phyloP scores from a whole-genome alignment of 1,140 invertebrate species.

The Colletes gigas region DNA sequence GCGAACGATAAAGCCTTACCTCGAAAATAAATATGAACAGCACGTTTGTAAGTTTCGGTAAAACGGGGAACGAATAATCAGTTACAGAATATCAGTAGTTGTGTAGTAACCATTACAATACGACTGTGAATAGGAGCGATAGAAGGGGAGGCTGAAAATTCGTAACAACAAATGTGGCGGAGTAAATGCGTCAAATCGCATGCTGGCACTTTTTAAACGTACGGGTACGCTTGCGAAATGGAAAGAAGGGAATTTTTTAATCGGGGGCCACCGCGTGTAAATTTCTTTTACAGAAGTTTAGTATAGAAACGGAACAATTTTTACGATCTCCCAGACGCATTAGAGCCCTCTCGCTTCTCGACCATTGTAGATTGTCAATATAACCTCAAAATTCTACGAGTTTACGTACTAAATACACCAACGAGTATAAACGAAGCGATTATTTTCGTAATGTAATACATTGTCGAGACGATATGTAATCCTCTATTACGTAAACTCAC shows the following conservation, averaged over 20 bases:
- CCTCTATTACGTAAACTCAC: constrained; percentile 44
- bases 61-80: neutral
- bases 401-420: neutral
- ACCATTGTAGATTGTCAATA: constrained; percentile 60
- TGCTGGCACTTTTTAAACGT: neutral
- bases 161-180: constrained; percentile 54
- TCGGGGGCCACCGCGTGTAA: neutral
- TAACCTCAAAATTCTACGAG: constrained; percentile 57
- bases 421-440: neutral
- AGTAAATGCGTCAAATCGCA: constrained; percentile 30
- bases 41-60: neutral
- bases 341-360: constrained; percentile 36
- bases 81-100: constrained; percentile 7
- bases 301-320: constrained; percentile 37
- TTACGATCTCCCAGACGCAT: constrained; percentile 37
- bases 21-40: neutral
- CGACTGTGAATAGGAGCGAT: constrained; percentile 11
- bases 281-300: neutral
- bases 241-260: constrained; percentile 21
- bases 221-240: neutral
- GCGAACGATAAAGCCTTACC: neutral
- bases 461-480: neutral
- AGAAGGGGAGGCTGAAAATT: constrained; percentile 37
- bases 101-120: constrained; percentile 18
- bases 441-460: neutral